These are phyloP conservation scores for Macrosoma leucophasiata DNA, from an alignment of 2,888 invertebrate genomes.

Conservation along the genomic window DNA sequence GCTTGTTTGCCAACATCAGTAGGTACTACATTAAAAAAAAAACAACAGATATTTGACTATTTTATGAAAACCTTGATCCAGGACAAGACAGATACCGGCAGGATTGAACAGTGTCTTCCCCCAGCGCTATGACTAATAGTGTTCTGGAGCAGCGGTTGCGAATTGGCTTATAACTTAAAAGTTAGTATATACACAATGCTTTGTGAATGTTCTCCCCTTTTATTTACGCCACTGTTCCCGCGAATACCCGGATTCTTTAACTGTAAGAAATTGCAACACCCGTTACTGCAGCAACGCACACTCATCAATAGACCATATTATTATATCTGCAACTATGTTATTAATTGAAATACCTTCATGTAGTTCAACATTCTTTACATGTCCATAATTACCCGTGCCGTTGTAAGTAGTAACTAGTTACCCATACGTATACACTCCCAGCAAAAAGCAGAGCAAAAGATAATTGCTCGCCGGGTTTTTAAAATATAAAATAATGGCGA, in stretches of 20 bases:
- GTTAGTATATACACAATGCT: too few relatives aligned
- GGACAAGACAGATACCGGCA: too few relatives aligned
- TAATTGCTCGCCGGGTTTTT: conserved; percentile 29
- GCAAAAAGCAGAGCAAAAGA: conserved; percentile 20
- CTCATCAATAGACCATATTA: conserved; percentile 28
- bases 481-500: conserved; percentile 32
- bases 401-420: conserved; percentile 20
- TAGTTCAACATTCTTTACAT: conserved; percentile 33
- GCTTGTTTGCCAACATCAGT: too few relatives aligned
- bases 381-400: conserved; percentile 28
- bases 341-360: conserved; percentile 36
- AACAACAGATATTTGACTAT: too few relatives aligned
- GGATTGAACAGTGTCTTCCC: too few relatives aligned
- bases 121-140: too few relatives aligned
- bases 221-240: conserved; percentile 37
- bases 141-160: too few relatives aligned
- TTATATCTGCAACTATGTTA: conserved; percentile 37
- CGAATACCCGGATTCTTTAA: conserved; percentile 51
- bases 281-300: conserved; percentile 33
- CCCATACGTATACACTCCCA: conserved; percentile 11
- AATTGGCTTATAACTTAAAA: too few relatives aligned
- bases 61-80: too few relatives aligned
- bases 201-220: too few relatives aligned
- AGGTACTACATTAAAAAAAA: too few relatives aligned
- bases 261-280: conserved; percentile 47